Base-by-base conservation (phyloP, 2,113 vertebrate genomes). In the Mormoops blainvillei region DNA sequence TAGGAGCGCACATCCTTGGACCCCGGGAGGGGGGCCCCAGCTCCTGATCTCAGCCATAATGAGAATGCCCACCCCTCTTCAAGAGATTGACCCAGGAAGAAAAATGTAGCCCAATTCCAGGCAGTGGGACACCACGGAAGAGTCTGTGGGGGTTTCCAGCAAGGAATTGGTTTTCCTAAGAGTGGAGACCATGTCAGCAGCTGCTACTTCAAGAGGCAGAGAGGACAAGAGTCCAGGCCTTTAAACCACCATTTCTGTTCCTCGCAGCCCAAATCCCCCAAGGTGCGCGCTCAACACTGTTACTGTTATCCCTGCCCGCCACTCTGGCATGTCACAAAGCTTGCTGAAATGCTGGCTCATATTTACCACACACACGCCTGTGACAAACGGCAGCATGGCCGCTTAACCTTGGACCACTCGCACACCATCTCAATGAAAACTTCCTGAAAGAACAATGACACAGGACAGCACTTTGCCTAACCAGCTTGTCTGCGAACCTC, bases 231-330 rank as follows among this genome's bases (percentile, higher is more conserved):
- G 41, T 8, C 41, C 0, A 14, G 8, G 58, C 24, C 1, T 11
- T 2, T 28, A 3, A 22, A 6, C 4, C 28, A 24, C 61, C 12
- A 2, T 41, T n/a, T 20, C 89, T 41, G 54, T n/a, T 3, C 4
- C 52, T 10, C n/a, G n/a, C 28, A 36, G n/a, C 33, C 13, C 10
- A 10, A 61, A 9, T 3, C 50, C 26, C 65, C 18, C 19, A 28
- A 7, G 20, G 11, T 13, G 11, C 31, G 4, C 10, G 15, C 2
- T 0, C 14, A 0, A 16, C 14, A 6, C 1, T 50, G 58, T 31
- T 0, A 0, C 73, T 26, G 6, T 26, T 0, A 3, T 0, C 43
- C 52, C 9, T 5, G 0, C 1, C 9, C 7, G 0, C 1, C 4
- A 54, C 74, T 22, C 14, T 6, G 41, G 63, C 5, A 0, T 6